Percentiles rank a stretch among this genome's conserved stretches.
phyloP scores from a whole-genome alignment of 2,888 invertebrate genomes.

The Eupithecia vulgata region DNA sequence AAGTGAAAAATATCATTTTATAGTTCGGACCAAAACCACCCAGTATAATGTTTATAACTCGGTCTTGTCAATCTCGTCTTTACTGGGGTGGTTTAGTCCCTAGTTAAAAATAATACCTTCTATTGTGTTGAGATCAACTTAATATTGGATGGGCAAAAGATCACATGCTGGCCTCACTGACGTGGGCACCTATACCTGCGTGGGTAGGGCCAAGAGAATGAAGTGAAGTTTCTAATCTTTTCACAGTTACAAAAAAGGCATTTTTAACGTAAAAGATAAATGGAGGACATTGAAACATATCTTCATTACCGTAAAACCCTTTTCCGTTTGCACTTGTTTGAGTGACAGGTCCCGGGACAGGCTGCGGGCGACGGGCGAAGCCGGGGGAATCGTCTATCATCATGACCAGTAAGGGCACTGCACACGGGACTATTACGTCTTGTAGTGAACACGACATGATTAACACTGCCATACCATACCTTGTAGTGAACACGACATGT shows the following conservation, averaged over 20 bases:
- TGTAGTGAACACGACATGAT: not conserved
- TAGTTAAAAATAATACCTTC: too few species aligned
- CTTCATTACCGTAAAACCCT: conserved; percentile 7
- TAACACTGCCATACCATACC: too few species aligned
- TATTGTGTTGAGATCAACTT: not conserved
- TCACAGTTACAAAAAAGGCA: not conserved
- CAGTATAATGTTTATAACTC: too few species aligned
- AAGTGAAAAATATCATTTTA: too few species aligned
- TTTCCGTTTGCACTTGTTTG: conserved; percentile 15
- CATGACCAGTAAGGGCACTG: not conserved
- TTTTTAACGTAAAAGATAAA: not conserved
- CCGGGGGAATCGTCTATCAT: conserved; percentile 21
- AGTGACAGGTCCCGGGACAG: conserved; percentile 17
- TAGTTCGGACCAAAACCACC: too few species aligned
- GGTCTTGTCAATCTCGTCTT: too few species aligned
- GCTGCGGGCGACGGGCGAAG: conserved; percentile 19
- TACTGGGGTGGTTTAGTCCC: too few species aligned
- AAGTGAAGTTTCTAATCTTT: conserved; percentile 1
- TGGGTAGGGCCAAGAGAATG: not conserved
- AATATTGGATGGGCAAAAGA: not conserved
- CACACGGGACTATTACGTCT: not conserved
- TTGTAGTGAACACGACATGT: not conserved
- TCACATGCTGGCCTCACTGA: not conserved
- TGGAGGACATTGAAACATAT: not conserved
- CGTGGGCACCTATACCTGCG: too few species aligned